A percentile compares a stretch with the other conserved stretches of the same genome.
These are phyloP conservation scores for Podocnemis expansa DNA, from an alignment of 2,113 vertebrate genomes.

Conservation along the genomic window DNA sequence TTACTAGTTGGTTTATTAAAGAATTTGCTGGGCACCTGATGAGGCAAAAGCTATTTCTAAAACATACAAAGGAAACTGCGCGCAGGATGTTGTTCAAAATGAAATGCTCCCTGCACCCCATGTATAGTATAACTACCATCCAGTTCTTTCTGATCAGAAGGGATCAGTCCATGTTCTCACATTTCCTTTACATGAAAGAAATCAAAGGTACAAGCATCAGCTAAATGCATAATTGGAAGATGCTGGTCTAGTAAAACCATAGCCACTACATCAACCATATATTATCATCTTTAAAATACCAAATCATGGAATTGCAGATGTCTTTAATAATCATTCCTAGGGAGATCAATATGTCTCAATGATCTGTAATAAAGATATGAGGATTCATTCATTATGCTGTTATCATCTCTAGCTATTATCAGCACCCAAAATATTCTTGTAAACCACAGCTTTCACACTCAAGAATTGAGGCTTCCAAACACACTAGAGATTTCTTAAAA, in stretches of 20 bases:
- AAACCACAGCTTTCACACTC: not conserved
- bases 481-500: not conserved
- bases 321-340: not conserved
- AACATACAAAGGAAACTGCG: not conserved
- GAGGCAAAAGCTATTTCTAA: not conserved
- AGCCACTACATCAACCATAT: not conserved
- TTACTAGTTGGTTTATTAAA: not conserved
- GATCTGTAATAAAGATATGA: not conserved
- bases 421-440: not conserved
- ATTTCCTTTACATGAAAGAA: slow-evolving; percentile 2
- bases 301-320: not conserved
- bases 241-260: not conserved
- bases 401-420: not conserved
- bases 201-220: not conserved
- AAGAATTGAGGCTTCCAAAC: not conserved
- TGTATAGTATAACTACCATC: not conserved
- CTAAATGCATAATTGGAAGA: not conserved
- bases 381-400: not conserved
- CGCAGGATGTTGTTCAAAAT: not conserved
- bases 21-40: not conserved
- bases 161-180: not conserved
- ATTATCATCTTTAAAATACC: not conserved
- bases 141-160: not conserved
- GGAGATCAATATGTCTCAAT: not conserved
- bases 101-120: not conserved